Evolutionary conservation across 1,140 invertebrate genomes (phyloP).

Genomic region (Chelonus insularis): DNA sequence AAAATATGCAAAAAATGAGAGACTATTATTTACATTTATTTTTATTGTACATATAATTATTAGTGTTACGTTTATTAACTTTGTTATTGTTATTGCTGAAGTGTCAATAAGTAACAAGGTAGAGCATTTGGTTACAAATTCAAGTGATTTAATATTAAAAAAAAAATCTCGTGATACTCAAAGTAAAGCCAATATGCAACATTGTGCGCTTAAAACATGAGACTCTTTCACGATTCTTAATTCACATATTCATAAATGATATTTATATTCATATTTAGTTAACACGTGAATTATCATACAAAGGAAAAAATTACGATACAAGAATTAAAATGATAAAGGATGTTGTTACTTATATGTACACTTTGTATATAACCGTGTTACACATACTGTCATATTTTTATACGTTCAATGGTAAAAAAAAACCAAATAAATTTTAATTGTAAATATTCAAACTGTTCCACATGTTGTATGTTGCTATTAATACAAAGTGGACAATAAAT

Average conservation of each 20-base stretch:
- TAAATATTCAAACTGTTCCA: constrained; percentile 17
- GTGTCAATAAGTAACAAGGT: not conserved
- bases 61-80: constrained; percentile 31
- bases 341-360: constrained; percentile 42
- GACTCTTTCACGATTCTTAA: too few relatives aligned
- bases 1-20: not conserved
- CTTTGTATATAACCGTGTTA: constrained; percentile 49
- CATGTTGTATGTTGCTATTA: constrained; percentile 21
- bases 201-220: too few relatives aligned
- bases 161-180: too few relatives aligned
- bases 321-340: constrained; percentile 10
- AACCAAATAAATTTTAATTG: constrained; percentile 21
- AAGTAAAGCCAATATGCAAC: too few relatives aligned
- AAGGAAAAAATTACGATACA: not conserved
- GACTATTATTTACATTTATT: not conserved
- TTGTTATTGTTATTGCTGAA: constrained; percentile 20
- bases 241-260: too few relatives aligned
- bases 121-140: not conserved
- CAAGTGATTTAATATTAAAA: too few relatives aligned
- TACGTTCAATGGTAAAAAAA: constrained; percentile 44
- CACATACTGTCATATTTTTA: constrained; percentile 59
- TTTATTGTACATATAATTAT: constrained; percentile 26
- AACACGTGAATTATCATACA: not conserved
- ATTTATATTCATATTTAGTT: too few relatives aligned
- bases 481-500: constrained; percentile 7